Conservation (phyloP, 2,888 invertebrate genomes). For the Phyllotreta striolata region DNA sequence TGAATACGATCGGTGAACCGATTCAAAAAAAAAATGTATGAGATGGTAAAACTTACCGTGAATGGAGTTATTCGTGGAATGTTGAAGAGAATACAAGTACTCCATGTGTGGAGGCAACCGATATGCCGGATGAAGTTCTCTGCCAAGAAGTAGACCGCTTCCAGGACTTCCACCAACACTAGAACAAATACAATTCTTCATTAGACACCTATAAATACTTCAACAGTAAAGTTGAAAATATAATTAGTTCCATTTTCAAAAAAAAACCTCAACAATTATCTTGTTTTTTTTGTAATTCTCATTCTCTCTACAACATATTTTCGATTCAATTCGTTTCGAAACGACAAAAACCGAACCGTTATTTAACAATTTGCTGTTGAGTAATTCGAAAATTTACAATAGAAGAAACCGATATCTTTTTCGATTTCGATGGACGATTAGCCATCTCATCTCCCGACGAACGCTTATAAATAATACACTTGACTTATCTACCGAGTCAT, state of each 20-base stretch:
- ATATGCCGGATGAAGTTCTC: conserved; percentile 73
- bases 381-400: too few relatives aligned
- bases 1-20: too few relatives aligned
- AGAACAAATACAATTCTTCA: conserved; percentile 48
- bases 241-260: background rate
- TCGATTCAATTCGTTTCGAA: too few relatives aligned
- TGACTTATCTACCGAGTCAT: conserved; percentile 27
- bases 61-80: conserved; percentile 71
- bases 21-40: too few relatives aligned
- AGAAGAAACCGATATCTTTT: too few relatives aligned
- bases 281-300: too few relatives aligned
- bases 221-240: background rate
- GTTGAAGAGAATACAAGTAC: conserved; percentile 77
- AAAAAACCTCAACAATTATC: too few relatives aligned
- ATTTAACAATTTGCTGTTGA: too few relatives aligned
- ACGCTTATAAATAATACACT: conserved; percentile 1
- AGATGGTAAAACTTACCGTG: conserved; percentile 70
- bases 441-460: background rate
- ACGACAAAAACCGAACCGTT: too few relatives aligned
- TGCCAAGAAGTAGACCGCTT: conserved; percentile 66
- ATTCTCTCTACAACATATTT: too few relatives aligned
- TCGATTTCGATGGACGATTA: background rate
- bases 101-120: conserved; percentile 80
- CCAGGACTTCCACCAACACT: conserved; percentile 62
- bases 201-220: background rate